Evolutionary conservation across 2,797 vertebrate species (phyloP).

Genomic region (Mus caroli): DNA sequence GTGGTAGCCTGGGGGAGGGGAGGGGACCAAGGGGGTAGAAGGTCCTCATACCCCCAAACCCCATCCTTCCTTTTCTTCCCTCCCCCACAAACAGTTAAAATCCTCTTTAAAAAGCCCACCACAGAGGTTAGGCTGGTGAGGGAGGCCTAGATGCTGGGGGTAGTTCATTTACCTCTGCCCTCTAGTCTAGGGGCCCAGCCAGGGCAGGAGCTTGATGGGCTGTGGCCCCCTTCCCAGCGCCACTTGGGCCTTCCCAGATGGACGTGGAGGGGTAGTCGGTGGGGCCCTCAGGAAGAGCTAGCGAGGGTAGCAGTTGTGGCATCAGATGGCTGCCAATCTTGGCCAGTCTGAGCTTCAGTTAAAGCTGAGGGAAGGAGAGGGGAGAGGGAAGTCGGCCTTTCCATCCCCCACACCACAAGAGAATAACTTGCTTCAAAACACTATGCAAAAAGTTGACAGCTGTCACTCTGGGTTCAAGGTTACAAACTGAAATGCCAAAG

Average conservation of each 20-base stretch:
- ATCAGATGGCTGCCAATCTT: slow-evolving; percentile 93
- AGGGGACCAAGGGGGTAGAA: slow-evolving; percentile 69
- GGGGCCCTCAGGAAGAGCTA: slow-evolving; percentile 94
- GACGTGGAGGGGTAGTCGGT: slow-evolving; percentile 66
- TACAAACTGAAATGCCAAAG: slow-evolving; percentile 23
- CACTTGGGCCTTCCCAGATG: slow-evolving; percentile 70
- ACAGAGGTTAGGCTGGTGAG: slow-evolving; percentile 73
- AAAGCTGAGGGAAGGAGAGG: slow-evolving; percentile 71
- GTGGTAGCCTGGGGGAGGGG: slow-evolving; percentile 65
- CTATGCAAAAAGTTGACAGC: slow-evolving; percentile 6
- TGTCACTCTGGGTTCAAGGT: neutral
- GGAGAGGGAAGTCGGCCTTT: slow-evolving; percentile 50
- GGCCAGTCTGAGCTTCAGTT: slow-evolving; percentile 92
- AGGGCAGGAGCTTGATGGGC: slow-evolving; percentile 79
- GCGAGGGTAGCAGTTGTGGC: slow-evolving; percentile 91
- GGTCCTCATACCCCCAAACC: slow-evolving; percentile 70
- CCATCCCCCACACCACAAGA: neutral
- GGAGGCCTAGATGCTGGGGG: slow-evolving; percentile 73
- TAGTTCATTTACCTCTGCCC: slow-evolving; percentile 80
- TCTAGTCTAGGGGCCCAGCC: slow-evolving; percentile 78
- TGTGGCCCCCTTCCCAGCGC: slow-evolving; percentile 77
- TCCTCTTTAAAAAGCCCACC: slow-evolving; percentile 85
- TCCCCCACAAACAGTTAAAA: slow-evolving; percentile 84
- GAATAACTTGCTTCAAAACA: neutral
- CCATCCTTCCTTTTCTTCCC: slow-evolving; percentile 78